Conservation (phyloP, 2,888 invertebrate genomes). For the Leptura quadrifasciata region DNA sequence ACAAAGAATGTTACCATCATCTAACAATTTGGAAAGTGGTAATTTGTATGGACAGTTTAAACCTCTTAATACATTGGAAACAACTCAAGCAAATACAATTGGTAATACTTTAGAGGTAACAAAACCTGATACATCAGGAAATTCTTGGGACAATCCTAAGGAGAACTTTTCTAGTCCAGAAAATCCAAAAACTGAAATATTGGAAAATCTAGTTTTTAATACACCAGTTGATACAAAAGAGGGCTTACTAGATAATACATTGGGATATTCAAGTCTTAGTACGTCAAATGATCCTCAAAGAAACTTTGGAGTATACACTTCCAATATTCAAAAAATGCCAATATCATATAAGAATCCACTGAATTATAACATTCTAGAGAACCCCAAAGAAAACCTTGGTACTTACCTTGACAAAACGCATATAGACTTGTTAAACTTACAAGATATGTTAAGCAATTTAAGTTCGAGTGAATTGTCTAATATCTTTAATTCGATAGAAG, state of each 20-base stretch:
- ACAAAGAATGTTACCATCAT: neutral
- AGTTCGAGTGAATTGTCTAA: constrained; percentile 53
- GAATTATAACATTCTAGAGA: constrained; percentile 47
- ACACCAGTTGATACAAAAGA: neutral
- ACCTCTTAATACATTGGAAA: neutral
- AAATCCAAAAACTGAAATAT: neutral
- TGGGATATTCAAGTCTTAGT: neutral
- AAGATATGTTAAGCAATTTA: constrained; percentile 58
- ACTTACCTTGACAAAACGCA: constrained; percentile 56
- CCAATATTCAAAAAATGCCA: neutral
- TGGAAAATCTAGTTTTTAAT: neutral
- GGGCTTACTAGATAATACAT: neutral
- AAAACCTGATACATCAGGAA: neutral
- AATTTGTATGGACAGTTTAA: neutral
- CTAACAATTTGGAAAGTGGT: neutral
- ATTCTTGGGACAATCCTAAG: neutral
- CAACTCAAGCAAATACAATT: no score
- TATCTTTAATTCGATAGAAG: constrained; percentile 52
- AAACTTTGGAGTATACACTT: neutral
- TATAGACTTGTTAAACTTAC: constrained; percentile 56
- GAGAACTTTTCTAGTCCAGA: neutral
- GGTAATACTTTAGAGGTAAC: no score
- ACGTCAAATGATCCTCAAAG: constrained; percentile 4
- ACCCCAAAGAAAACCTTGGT: constrained; percentile 55
- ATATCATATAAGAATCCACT: neutral